Conservation (phyloP, 2,797 vertebrate species). For the Coranthus polyacanthus region DNA sequence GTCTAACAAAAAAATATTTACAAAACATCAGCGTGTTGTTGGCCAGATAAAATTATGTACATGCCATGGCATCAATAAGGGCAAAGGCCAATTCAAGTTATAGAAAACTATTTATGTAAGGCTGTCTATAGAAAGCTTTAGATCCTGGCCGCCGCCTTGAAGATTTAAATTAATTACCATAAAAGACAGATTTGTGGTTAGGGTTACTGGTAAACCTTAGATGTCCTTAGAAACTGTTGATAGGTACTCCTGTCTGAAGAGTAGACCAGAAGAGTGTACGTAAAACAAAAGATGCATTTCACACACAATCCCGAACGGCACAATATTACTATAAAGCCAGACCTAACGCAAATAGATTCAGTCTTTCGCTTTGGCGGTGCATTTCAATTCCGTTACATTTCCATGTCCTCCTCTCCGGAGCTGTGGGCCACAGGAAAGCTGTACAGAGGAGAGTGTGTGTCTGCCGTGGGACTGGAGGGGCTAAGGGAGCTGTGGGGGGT, state of each 20-base stretch:
- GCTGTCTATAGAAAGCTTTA: conserved; percentile 17
- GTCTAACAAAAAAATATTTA: conserved; percentile 46
- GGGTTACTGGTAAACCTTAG: conserved; percentile 2
- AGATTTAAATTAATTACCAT: conserved; percentile 4
- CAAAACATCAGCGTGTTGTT: conserved; percentile 24
- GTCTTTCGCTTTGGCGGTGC: conserved; percentile 44
- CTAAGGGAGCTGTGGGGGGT: conserved; percentile 50
- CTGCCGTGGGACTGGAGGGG: conserved; percentile 56
- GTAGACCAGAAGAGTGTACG: conserved; percentile 23
- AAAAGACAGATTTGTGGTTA: conserved; percentile 9
- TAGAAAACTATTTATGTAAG: conserved; percentile 38
- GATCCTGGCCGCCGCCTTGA: not conserved
- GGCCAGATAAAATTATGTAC: conserved; percentile 38
- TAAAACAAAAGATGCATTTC: conserved; percentile 35
- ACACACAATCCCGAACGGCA: conserved; percentile 41
- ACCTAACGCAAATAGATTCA: conserved; percentile 17
- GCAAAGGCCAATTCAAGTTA: conserved; percentile 10
- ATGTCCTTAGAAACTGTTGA: not conserved
- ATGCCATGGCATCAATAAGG: conserved; percentile 22
- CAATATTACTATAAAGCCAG: conserved; percentile 24
- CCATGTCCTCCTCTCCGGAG: conserved; percentile 87
- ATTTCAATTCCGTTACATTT: conserved; percentile 74
- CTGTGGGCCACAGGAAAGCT: conserved; percentile 64
- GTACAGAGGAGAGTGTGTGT: conserved; percentile 60
- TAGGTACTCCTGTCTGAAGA: conserved; percentile 13